Evolutionary conservation across 2,113 vertebrate genomes (phyloP), one percentile per base, ranked within the genome.

Genomic region (Bufo bufo): DNA sequence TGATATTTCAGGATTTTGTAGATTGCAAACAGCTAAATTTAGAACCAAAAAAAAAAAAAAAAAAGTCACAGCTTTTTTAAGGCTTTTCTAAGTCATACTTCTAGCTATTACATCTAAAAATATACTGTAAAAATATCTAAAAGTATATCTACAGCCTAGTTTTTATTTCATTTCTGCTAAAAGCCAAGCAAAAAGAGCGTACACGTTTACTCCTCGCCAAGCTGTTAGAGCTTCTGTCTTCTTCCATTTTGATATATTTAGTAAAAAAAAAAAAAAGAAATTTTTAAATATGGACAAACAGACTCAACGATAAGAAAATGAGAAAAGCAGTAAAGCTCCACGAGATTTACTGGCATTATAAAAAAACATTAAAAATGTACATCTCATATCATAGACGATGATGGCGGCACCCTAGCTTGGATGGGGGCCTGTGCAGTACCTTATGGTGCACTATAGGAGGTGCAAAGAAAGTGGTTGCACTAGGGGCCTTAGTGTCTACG

Each of bases 151-250:
- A 63, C 66, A 13, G 23, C 12, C 23, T 10, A 33, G 2, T 23
- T 23, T 80, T 58, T 33, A 23, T 23, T n/a, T 58, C 3, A 33
- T 43, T 56, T 14, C n/a, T 58, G 23, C 79, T 82, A 58, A 63
- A 59, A 63, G 79, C 8, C 33, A 82, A 19, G 58, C 56, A 47
- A 80, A 69, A 58, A 80, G 33, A 82, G 58, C 43, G 33, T 4
- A 47, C 16, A 19, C 58, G 19, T 63, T 63, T 63, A 61, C 58
- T 63, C 20, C 79, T 47, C 56, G 11, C 56, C 79, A 63, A 82
- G 79, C 79, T 82, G 79, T 63, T 59, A 47, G 10, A 61, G 14
- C 79, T 61, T 82, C 58, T 82, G 79, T 82, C 63, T 81, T 82
- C 4, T 33, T 61, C 33, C 23, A 82, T 20, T 58, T 82, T 20